These are phyloP conservation scores for Montipora capricornis DNA, from an alignment of 64 coral and sea anemone species.

Conservation along the genomic window DNA sequence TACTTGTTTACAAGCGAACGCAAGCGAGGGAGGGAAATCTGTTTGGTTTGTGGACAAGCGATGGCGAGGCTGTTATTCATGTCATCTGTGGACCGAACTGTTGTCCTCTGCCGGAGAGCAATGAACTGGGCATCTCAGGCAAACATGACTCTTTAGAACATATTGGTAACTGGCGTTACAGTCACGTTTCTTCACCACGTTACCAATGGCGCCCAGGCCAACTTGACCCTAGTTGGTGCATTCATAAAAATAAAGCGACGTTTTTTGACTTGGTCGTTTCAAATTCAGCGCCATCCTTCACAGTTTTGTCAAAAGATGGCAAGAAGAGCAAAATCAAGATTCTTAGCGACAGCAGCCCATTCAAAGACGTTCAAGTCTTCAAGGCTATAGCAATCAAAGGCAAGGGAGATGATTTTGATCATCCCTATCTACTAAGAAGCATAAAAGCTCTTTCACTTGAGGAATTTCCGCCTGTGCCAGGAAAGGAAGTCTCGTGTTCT, in stretches of 20 bases:
- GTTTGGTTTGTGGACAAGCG: slow-evolving; percentile 79
- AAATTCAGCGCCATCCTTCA: not conserved
- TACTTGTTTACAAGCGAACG: slow-evolving; percentile 1
- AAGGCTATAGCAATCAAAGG: not conserved
- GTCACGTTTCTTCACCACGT: not conserved
- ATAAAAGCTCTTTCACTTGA: not conserved
- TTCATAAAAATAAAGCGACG: not conserved
- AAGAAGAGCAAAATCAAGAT: not conserved
- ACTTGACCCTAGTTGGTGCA: not conserved
- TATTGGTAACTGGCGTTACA: slow-evolving; percentile 24
- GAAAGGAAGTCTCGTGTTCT: not conserved
- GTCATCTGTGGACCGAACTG: slow-evolving; percentile 19
- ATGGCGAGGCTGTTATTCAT: slow-evolving; percentile 72
- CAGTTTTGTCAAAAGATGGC: not conserved
- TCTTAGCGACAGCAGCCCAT: not conserved
- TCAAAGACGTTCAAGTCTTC: not conserved
- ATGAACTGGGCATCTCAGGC: not conserved
- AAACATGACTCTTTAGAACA: not conserved
- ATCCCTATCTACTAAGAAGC: too few species aligned
- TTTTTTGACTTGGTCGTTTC: not conserved
- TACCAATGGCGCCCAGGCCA: not conserved
- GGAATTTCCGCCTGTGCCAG: not conserved
- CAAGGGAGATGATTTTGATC: not conserved
- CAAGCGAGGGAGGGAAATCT: slow-evolving; percentile 19
- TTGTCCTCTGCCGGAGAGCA: not conserved